These are phyloP conservation scores for Eupithecia tripunctaria DNA, from an alignment of 2,888 invertebrate species.

Conservation along the genomic window DNA sequence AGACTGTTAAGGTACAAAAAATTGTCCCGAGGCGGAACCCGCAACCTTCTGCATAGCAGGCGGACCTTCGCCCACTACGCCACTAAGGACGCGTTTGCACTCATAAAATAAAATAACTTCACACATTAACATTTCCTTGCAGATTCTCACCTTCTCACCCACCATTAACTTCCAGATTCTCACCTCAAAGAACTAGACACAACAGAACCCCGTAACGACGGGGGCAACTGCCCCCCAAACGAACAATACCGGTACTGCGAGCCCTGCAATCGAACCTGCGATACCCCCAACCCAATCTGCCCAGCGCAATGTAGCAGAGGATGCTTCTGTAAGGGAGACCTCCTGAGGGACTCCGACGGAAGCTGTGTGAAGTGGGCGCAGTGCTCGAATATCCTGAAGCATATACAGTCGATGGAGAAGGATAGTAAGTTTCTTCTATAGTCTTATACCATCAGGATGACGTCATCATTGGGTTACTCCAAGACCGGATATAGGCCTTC, in stretches of 20 bases:
- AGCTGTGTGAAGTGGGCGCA: constrained; percentile 55
- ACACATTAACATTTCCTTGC: constrained; percentile 20
- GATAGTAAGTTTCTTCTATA: constrained; percentile 21
- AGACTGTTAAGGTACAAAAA: no score
- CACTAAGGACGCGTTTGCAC: no score
- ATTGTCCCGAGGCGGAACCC: no score
- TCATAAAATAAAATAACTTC: no score
- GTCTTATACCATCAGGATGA: not conserved
- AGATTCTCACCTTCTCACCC: constrained; percentile 51
- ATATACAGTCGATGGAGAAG: constrained; percentile 33
- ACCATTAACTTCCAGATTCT: constrained; percentile 47
- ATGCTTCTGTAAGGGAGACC: constrained; percentile 65
- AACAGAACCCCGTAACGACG: constrained; percentile 59
- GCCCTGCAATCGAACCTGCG: constrained; percentile 64
- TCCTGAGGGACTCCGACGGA: constrained; percentile 60
- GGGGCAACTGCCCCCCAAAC: constrained; percentile 56
- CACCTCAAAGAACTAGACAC: constrained; percentile 53
- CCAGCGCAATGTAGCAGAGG: constrained; percentile 69
- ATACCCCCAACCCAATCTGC: constrained; percentile 66
- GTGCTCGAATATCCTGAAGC: constrained; percentile 53
- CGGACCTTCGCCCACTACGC: no score
- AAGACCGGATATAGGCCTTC: not conserved
- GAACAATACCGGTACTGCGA: constrained; percentile 71
- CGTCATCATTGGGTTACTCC: not conserved
- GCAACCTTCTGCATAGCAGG: no score